Evolutionary conservation across 2,797 vertebrate genomes (phyloP).

Genomic region (Yasuhikotakia modesta): DNA sequence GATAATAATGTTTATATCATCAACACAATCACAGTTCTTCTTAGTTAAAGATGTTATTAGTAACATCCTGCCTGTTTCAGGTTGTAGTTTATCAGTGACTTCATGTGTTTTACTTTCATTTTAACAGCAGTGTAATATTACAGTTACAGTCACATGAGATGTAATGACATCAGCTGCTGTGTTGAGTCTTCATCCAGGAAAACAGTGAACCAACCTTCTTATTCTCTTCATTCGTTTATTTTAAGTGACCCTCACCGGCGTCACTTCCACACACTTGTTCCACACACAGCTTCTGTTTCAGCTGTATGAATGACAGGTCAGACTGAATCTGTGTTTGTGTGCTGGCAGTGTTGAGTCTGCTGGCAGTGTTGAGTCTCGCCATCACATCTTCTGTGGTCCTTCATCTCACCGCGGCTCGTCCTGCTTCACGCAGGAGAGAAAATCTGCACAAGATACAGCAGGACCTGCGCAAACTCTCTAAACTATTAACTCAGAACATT

Average conservation of each 20-base stretch:
- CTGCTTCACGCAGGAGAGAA: conserved; percentile 43
- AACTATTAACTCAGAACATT: neutral
- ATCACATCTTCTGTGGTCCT: conserved; percentile 66
- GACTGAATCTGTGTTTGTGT: conserved; percentile 26
- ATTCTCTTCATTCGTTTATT: neutral
- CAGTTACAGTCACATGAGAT: conserved; percentile 8
- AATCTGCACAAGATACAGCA: conserved; percentile 44
- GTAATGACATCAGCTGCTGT: conserved; percentile 9
- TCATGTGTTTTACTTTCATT: neutral
- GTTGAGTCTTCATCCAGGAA: conserved; percentile 4
- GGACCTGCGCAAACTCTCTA: conserved; percentile 47
- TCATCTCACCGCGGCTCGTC: conserved; percentile 40
- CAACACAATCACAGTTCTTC: conserved; percentile 1
- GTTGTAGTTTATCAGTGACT: neutral
- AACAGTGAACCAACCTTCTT: neutral
- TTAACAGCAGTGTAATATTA: conserved; percentile 9
- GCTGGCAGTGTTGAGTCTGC: conserved; percentile 64
- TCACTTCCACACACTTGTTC: neutral
- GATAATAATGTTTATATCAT: neutral
- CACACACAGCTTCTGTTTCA: conserved; percentile 7
- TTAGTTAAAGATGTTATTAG: no score
- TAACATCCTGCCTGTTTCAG: no score
- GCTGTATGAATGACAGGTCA: conserved; percentile 23
- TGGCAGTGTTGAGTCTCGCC: no score
- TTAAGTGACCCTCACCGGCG: neutral